These are phyloP conservation scores for Halcyon senegalensis DNA, from an alignment of 2,113 vertebrate species.

Conservation along the genomic window DNA sequence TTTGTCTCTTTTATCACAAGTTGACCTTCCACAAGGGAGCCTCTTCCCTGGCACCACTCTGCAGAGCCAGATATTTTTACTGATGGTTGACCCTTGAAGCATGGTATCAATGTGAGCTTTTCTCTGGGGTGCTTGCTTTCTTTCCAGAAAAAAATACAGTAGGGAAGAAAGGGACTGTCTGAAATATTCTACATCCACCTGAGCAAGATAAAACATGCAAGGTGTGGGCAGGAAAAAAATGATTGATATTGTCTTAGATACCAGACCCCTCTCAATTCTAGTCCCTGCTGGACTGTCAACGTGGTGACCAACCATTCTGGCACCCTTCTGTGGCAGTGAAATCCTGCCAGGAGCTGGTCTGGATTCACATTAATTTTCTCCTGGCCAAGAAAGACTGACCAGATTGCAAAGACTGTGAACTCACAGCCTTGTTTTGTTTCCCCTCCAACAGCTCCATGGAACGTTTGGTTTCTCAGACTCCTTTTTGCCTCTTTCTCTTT, in stretches of 20 bases:
- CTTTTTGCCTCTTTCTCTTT: neutral
- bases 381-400: constrained; percentile 30
- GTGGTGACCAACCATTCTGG: constrained; percentile 9
- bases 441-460: constrained; percentile 18
- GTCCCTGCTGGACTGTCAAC: neutral
- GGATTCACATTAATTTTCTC: constrained; percentile 47
- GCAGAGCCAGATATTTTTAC: neutral
- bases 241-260: neutral
- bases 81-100: neutral
- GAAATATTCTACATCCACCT: neutral
- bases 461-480: neutral
- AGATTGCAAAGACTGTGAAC: constrained; percentile 51
- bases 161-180: neutral
- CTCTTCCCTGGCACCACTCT: neutral
- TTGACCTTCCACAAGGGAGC: neutral
- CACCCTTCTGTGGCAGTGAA: neutral
- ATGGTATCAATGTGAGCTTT: neutral
- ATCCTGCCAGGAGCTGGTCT: constrained; percentile 8
- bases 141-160: neutral
- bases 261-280: neutral
- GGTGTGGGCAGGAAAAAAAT: neutral
- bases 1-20: neutral
- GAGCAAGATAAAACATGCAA: neutral
- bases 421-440: neutral
- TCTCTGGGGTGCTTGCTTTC: neutral